Evolutionary conservation across 2,113 vertebrate species (phyloP), one percentile per base, ranked within the genome.

Genomic region (Centropus unirufus): DNA sequence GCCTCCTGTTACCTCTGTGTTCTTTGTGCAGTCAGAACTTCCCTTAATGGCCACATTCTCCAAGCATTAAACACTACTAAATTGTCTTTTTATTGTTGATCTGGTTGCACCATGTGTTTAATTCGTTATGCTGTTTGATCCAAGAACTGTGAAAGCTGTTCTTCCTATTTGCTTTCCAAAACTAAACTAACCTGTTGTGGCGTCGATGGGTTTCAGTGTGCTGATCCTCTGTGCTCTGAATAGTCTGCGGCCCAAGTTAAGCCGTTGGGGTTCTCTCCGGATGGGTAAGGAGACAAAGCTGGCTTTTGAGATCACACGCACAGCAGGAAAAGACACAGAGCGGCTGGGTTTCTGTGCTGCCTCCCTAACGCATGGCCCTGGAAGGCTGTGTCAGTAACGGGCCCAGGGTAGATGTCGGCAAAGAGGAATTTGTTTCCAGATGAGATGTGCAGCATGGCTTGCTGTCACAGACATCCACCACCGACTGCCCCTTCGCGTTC

Each of bases 161-260:
- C 85, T 92, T 83, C 85, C 40, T 21, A 29, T 79, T 36, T 44
- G 79, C 77, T 91, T 66, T 57, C 79, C 34, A 34, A 79, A 91
- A 81, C 93, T 96, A 87, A 92, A 81, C 93, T 96, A 87, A 92
- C 81, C 59, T 81, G 54, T 36, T 87, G 91, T 93, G 81, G 88
- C 85, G 61, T 94, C 55, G 19, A 19, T 93, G 84, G 66, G 74
- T 93, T 97, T 58, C 78, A 85, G 87, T 93, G 91, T 74, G 59
- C 87, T 77, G 72, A 66, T 79, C 83, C 92, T 39, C 70, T 94
- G 63, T 96, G 92, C 92, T 89, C 91, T 74, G 93, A 90, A 34
- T 91, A 94, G 93, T 40, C 82, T 54, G 73, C 89, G 74, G 92
- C 93, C 85, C 95, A 1, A 14, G 90, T 44, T 49, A 72, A 91